Base-by-base conservation (phyloP, 2,797 vertebrate genomes). In the Phalloptychus januarius region DNA sequence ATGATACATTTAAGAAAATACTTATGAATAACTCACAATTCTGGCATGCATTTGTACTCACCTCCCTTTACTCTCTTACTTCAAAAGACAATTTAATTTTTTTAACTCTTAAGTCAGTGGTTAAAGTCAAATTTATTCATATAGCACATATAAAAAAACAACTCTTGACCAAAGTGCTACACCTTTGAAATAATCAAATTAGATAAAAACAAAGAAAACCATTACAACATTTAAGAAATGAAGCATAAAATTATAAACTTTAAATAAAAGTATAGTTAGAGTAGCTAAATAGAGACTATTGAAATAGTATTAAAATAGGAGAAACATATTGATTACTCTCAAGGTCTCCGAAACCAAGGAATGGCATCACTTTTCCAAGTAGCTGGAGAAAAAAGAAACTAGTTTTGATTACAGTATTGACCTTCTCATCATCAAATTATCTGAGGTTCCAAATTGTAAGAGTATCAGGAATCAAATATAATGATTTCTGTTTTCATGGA, bases 21-120 rank as follows among this genome's bases (percentile, higher is more conserved):
- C 28, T 31, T 33, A 31, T 61, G 67, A 79, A 82, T 82, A 74
- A 79, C 7, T 58, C 28, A 8, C 42, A 23, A 11, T 23, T 38
- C 3, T 38, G 16, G 20, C 7, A 38, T 65, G 16, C 16, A 38
- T 65, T 38, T 65, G 61, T 38, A 36, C 7, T 63, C 6, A 63
- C 6, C 12, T 16, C 33, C 31, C 61, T 33, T 63, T 18, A 18
- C n/a, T 16, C 58, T 65, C 3, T 67, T 67, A 67, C 20, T 38
- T 67, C 7, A 65, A 65, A 23, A 65, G 23, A 36, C 7, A 36
- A 23, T 65, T 2, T 2, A 7, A 23, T 7, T 25, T 25, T 52
- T 50, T 25, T 4, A 10, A 10, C 23, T 52, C 23, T 23, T 50
- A 11, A 52, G 25, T 54, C 52, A 56, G 11, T 54, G 11, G 52